Evolutionary conservation across 2,113 vertebrate species (phyloP).

Genomic region (Malurus cyaneus): DNA sequence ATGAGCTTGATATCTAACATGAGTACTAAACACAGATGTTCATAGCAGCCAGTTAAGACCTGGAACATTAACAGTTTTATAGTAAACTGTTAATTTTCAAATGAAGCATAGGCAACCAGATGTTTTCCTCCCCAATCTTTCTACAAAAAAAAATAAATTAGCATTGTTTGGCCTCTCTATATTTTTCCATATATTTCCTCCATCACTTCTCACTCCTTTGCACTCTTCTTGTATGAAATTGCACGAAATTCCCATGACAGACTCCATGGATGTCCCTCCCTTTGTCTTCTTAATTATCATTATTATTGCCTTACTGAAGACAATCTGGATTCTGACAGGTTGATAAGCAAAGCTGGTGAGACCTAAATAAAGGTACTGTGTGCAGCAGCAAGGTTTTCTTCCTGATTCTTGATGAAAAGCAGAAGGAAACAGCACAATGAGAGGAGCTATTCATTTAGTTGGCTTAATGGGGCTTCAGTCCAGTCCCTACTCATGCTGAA

Average conservation of each 20-base stretch:
- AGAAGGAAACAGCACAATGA: background rate
- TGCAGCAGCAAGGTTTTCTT: background rate
- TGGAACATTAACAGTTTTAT: background rate
- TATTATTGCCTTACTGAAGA: background rate
- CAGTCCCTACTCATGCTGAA: background rate
- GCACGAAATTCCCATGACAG: background rate
- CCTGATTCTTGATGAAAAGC: background rate
- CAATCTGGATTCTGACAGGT: background rate
- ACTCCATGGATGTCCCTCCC: background rate
- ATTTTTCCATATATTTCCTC: background rate
- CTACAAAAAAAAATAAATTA: background rate
- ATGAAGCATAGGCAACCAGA: background rate
- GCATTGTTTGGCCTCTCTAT: background rate
- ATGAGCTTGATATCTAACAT: background rate
- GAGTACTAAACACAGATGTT: background rate
- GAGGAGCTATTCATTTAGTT: background rate
- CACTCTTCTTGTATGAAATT: background rate
- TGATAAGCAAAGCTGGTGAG: background rate
- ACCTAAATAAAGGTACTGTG: background rate
- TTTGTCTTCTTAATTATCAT: background rate
- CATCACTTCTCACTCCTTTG: background rate
- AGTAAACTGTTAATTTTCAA: background rate
- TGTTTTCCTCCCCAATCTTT: background rate
- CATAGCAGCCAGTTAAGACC: background rate
- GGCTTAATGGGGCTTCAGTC: background rate